phyloP scores from a whole-genome alignment of 1,140 invertebrate species.

The Bombus consobrinus region DNA sequence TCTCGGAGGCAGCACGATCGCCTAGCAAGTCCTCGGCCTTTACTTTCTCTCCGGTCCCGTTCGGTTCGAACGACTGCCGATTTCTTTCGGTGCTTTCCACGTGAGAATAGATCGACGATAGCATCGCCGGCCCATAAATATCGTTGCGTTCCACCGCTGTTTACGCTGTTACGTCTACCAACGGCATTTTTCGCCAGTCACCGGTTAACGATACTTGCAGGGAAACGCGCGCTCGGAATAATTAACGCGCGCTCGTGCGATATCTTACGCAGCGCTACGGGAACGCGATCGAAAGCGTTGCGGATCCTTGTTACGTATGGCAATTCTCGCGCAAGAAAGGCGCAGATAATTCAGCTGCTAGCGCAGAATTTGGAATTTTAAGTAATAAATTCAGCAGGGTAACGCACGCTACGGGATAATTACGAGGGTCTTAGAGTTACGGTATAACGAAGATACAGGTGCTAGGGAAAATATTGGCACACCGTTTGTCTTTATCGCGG shows the following conservation, averaged over 20 bases:
- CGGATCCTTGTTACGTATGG: not conserved
- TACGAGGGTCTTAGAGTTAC: too few relatives aligned
- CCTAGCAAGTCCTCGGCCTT: constrained; percentile 1
- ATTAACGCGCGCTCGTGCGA: constrained; percentile 25
- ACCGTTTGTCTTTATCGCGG: too few relatives aligned
- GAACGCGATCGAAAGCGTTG: not conserved
- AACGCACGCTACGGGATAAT: too few relatives aligned
- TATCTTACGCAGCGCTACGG: not conserved
- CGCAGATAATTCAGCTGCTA: too few relatives aligned
- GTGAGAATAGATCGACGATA: constrained; percentile 40
- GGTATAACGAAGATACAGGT: too few relatives aligned
- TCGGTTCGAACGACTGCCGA: not conserved
- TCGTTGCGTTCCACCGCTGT: constrained; percentile 19
- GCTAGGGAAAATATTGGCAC: too few relatives aligned
- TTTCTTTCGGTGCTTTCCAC: constrained; percentile 28
- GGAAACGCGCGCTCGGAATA: constrained; percentile 21
- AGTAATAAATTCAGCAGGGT: too few relatives aligned
- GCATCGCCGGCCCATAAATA: constrained; percentile 34
- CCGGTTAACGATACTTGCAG: constrained; percentile 13
- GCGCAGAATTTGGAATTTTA: too few relatives aligned
- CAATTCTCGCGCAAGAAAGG: too few relatives aligned
- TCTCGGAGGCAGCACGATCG: not conserved
- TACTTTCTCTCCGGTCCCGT: constrained; percentile 34
- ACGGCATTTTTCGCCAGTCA: constrained; percentile 10
- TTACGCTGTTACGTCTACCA: constrained; percentile 24